phyloP scores from a whole-genome alignment of 2,797 vertebrate genomes.

The Okamejei kenojei region DNA sequence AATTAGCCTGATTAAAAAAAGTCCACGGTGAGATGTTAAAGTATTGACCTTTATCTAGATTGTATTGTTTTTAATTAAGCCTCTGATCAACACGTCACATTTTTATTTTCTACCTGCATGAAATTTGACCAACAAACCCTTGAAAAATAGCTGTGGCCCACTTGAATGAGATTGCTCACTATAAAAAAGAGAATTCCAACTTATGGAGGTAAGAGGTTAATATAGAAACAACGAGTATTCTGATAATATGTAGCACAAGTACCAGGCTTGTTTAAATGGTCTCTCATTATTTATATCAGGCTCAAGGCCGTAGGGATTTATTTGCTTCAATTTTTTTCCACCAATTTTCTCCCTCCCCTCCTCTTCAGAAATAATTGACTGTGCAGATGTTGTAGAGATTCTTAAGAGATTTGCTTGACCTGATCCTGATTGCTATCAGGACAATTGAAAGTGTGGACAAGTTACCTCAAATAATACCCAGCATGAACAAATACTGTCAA shows the following conservation, averaged over 20 bases:
- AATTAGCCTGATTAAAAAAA: not conserved
- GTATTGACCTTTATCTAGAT: not conserved
- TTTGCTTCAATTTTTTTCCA: not conserved
- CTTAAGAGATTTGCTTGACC: not conserved
- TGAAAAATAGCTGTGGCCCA: not conserved
- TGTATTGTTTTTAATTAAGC: not conserved
- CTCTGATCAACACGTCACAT: not conserved
- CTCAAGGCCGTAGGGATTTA: not conserved
- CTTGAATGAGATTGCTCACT: not conserved
- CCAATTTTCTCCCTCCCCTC: not conserved
- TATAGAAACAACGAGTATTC: not conserved
- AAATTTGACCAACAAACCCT: not conserved
- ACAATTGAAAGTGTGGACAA: not conserved
- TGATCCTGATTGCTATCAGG: not conserved
- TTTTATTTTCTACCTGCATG: not conserved
- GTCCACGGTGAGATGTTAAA: not conserved
- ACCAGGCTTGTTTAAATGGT: not conserved
- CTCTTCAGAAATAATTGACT: not conserved
- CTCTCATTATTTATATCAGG: not conserved
- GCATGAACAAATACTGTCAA: not conserved
- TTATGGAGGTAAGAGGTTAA: not conserved
- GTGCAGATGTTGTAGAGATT: not conserved
- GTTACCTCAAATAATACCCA: not conserved
- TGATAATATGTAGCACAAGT: not conserved
- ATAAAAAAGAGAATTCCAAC: conserved; percentile 1